Percentiles rank a stretch among this genome's conserved stretches.
These are phyloP conservation scores for Hypanus sabinus DNA, from an alignment of 2,113 vertebrate species.

Conservation along the genomic window DNA sequence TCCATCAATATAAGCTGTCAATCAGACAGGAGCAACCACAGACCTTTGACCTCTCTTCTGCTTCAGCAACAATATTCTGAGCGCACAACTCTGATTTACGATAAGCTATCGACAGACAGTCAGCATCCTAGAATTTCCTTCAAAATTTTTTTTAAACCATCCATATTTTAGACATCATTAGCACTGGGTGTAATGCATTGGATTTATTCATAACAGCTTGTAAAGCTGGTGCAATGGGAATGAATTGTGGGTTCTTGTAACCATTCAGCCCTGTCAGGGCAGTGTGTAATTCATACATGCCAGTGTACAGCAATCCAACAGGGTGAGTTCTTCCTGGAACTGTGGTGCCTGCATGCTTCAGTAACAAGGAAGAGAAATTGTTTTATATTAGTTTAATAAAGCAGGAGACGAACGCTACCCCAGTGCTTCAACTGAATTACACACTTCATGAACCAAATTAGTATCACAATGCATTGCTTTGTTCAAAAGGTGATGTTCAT, in stretches of 20 bases:
- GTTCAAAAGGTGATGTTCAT: constrained; percentile 76
- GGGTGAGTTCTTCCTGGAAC: constrained; percentile 39
- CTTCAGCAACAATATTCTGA: constrained; percentile 18
- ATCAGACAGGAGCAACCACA: background rate
- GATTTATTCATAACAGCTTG: constrained; percentile 23
- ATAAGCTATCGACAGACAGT: constrained; percentile 20
- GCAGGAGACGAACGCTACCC: constrained; percentile 76
- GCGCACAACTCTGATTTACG: constrained; percentile 27
- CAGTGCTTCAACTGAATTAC: constrained; percentile 75
- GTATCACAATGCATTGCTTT: constrained; percentile 73
- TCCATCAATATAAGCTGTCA: constrained; percentile 36
- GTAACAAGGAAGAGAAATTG: constrained; percentile 68
- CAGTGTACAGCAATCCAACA: background rate
- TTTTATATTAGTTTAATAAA: constrained; percentile 88
- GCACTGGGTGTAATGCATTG: background rate
- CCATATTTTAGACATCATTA: constrained; percentile 31
- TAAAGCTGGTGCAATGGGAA: background rate
- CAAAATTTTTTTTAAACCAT: background rate
- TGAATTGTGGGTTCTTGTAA: constrained; percentile 20
- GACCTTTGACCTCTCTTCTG: constrained; percentile 19
- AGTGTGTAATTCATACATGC: constrained; percentile 32
- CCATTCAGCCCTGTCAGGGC: background rate
- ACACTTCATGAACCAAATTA: constrained; percentile 91
- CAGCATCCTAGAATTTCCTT: constrained; percentile 2
- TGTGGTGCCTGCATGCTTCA: constrained; percentile 49